phyloP scores from a whole-genome alignment of 2,888 invertebrate genomes.

The Lamellibrachia columna region DNA sequence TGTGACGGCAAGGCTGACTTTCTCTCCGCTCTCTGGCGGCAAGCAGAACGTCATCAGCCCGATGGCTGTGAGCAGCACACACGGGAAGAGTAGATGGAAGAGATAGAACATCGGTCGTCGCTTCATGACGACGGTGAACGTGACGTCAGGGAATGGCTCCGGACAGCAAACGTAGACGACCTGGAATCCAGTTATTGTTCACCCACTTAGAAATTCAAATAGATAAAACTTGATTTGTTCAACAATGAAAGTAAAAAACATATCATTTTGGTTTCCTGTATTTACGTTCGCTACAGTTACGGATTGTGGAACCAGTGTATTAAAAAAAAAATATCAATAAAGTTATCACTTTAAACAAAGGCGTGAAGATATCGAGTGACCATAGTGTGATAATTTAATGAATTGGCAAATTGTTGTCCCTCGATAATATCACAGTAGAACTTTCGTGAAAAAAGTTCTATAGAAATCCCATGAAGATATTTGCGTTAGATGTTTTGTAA shows the following conservation, averaged over 20 bases:
- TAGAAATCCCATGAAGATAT: no score
- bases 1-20: constrained; percentile 44
- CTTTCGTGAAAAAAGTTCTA: no score
- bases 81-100: constrained; percentile 54
- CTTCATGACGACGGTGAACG: constrained; percentile 40
- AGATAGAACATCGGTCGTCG: constrained; percentile 52
- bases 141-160: constrained; percentile 44
- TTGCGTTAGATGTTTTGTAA: neutral
- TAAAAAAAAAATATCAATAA: no score
- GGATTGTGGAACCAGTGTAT: no score
- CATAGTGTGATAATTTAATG: no score
- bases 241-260: no score
- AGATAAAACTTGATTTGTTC: neutral
- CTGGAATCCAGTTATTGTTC: neutral
- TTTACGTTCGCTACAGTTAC: no score
- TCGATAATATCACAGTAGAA: no score
- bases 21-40: constrained; percentile 56
- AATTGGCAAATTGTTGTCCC: no score
- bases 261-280: no score
- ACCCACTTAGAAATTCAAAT: constrained; percentile 30
- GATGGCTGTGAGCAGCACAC: constrained; percentile 51
- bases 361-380: no score
- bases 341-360: no score
- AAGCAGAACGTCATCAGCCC: constrained; percentile 50
- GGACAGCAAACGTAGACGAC: constrained; percentile 34